Evolutionary conservation across 2,888 invertebrate genomes (phyloP), one percentile per base, ranked within the genome.

Genomic region (Lasioglossum figueresi): DNA sequence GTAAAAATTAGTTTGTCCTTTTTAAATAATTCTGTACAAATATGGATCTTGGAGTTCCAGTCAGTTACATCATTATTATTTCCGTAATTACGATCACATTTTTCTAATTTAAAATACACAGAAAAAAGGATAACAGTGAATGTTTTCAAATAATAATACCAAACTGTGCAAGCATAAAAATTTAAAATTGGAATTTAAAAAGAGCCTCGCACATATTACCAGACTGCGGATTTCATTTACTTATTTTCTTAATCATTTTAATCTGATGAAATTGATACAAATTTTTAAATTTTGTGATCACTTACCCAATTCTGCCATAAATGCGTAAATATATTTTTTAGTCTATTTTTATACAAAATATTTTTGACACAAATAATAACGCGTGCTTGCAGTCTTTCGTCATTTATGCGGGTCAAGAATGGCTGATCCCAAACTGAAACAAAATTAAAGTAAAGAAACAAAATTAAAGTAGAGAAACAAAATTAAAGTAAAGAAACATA

Each of bases 351-450:
- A 40, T n/a, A 79, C 59, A 82, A 31, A 59, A 43, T 45, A 40
- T 34, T 66, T 37, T 68, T n/a, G 6, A 68, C 76, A n/a, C 19
- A 76, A 79, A 82, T 75, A 45, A 27, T 45, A 45, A 34, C 14
- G 66, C 56, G 43, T 8, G 59, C 72, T 63, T 66, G 76, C 56
- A 76, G 76, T 52, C 75, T 71, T 82, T 75, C 37, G 16, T 31
- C 43, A 59, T 79, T 45, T 48, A 19, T 19, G n/a, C 45, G 16
- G 8, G 48, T n/a, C 79, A 31, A 37, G 76, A 74, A 48, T 52
- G 52, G 34, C 27, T 8, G 23, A 4, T 31, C 66, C 19, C 4
- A 14, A 23, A 23, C n/a, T 23, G 52, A 68, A 75, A 76, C 75
- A n/a, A 31, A 52, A 52, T 52, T 1, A 12, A 37, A 37, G 37